Base-by-base conservation (phyloP, 2,797 vertebrate species). In the Poecilia velifera region DNA sequence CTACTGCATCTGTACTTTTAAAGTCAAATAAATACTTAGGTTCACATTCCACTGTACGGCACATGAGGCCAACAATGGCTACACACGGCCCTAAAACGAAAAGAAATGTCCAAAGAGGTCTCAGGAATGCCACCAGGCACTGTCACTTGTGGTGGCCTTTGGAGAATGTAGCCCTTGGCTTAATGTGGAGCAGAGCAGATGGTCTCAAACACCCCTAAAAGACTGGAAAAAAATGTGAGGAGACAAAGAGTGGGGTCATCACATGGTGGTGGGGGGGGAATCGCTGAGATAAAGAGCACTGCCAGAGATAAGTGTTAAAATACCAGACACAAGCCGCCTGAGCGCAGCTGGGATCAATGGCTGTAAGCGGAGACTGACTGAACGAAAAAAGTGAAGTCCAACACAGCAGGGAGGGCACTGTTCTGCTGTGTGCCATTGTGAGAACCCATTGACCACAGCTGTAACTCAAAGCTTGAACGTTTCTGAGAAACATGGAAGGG, bases 121-220 rank as follows among this genome's bases (percentile, higher is more conserved):
- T 72, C 20, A 92, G 87, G 93, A 94, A 95, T 92, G 89, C 91
- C 78, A 68, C 83, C 39, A 91, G 89, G 74, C 82, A 59, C 75
- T 16, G 79, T 85, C 78, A 87, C 82, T 88, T 66, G 81, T 55
- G 81, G 66, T 6, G 43, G 80, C 87, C 90, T 87, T 80, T 84
- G 57, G 83, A 90, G 88, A 93, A 91, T 59, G 82, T 70, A 85
- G 93, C 93, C 92, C 87, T 82, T 91, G 90, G 77, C 88, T 88
- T 72, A 1, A 76, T 18, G 12, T 7, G 79, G 76, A 81, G 84
- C 79, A 87, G 92, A 94, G 92, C 95, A 95, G 94, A 94, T 95
- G 94, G 92, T 77, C 87, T 73, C 72, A 46, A 73, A 85, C 78
- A 77, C 73, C 39, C 81, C 9, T 72, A 47, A 89, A 82, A 79